Evolutionary conservation across 2,888 invertebrate genomes (phyloP).

Genomic region (Drosophila longiperda): DNA sequence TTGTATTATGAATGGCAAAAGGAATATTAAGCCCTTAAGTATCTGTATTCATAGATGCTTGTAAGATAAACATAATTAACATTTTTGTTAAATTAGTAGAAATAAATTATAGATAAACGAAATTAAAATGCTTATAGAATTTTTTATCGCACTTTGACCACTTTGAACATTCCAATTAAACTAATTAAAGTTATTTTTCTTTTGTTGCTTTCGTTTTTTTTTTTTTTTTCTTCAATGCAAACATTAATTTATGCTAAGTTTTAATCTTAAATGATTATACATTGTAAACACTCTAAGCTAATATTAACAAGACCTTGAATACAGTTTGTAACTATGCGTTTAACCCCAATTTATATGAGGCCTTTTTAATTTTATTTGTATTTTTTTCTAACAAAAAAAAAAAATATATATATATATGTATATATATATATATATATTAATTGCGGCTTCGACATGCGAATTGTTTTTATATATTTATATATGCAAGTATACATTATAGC

Average conservation of each 20-base stretch:
- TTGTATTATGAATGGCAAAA: background rate
- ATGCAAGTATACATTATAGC: conserved; percentile 55
- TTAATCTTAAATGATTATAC: conserved; percentile 38
- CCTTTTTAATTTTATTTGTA: background rate
- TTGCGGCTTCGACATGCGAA: conserved; percentile 8
- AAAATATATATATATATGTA: background rate
- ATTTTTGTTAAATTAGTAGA: background rate
- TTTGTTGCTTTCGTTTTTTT: too few relatives aligned
- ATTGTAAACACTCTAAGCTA: conserved; percentile 56
- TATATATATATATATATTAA: background rate
- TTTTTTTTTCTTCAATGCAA: conserved; percentile 10
- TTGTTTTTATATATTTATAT: conserved; percentile 23
- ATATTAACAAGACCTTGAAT: conserved; percentile 56
- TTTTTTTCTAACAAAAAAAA: conserved; percentile 1
- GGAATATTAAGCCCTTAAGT: background rate
- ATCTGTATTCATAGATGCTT: background rate
- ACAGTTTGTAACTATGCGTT: conserved; percentile 44
- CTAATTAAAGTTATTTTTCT: background rate
- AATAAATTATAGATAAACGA: background rate
- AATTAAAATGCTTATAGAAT: background rate
- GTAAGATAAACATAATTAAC: background rate
- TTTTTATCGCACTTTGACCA: background rate
- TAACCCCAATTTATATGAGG: conserved; percentile 20
- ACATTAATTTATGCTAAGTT: conserved; percentile 28
- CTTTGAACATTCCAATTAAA: background rate